Percentiles rank a stretch among this genome's conserved stretches.
Evolutionary conservation across 2,888 invertebrate genomes (phyloP).

Genomic region (Latheticus oryzae): DNA sequence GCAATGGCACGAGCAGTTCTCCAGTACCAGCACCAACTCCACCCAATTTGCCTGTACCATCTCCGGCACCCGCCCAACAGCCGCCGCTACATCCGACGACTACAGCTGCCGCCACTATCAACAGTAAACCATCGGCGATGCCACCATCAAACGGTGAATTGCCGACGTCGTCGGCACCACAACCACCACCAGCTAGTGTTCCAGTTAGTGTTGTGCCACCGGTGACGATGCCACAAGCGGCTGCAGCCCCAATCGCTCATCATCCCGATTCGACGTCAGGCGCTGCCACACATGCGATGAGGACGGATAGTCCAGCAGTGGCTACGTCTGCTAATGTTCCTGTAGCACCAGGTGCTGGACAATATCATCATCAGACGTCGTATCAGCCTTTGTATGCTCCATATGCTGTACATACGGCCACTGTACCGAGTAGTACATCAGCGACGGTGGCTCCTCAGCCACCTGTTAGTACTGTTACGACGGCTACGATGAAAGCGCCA

Average conservation of each 20-base stretch:
- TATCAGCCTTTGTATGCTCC: constrained; percentile 78
- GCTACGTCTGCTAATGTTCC: constrained; percentile 66
- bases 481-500: constrained; percentile 64
- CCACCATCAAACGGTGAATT: constrained; percentile 43
- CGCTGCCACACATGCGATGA: constrained; percentile 58
- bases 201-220: constrained; percentile 55
- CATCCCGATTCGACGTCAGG: constrained; percentile 59
- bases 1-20: constrained; percentile 74
- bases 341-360: constrained; percentile 67
- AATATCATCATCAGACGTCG: constrained; percentile 66
- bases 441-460: constrained; percentile 62
- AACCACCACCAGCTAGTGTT: constrained; percentile 51
- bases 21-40: constrained; percentile 74
- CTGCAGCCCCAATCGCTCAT: constrained; percentile 66
- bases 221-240: constrained; percentile 70
- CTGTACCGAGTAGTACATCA: constrained; percentile 68
- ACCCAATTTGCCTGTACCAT: constrained; percentile 74
- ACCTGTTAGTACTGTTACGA: constrained; percentile 20
- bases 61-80: constrained; percentile 78
- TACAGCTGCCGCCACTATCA: constrained; percentile 41
- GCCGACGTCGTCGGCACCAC: constrained; percentile 32
- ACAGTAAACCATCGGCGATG: constrained; percentile 32
- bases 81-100: constrained; percentile 65
- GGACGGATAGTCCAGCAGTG: constrained; percentile 70
- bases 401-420: constrained; percentile 80